phyloP scores from a whole-genome alignment of 1,140 invertebrate genomes.

The Heliconius himera region DNA sequence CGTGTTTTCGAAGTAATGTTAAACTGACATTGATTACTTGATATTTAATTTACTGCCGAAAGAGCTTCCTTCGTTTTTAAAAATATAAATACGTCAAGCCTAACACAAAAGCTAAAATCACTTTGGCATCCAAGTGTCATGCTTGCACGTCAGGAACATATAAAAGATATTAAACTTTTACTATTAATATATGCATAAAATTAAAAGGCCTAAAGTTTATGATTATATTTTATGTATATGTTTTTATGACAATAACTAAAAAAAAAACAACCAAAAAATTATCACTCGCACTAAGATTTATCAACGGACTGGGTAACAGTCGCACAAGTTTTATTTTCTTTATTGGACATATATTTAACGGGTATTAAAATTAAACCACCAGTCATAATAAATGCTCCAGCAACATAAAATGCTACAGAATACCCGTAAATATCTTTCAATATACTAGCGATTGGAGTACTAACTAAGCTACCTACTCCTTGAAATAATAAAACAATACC shows the following conservation, averaged over 20 bases:
- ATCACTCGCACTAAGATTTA: neutral
- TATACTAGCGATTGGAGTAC: conserved; percentile 63
- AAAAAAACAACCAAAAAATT: neutral
- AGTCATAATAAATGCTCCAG: conserved; percentile 59
- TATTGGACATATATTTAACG: conserved; percentile 30
- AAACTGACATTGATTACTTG: too few relatives aligned
- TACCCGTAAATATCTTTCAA: conserved; percentile 62
- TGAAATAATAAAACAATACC: conserved; percentile 71
- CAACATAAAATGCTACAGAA: conserved; percentile 59
- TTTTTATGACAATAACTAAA: neutral
- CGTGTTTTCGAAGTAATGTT: too few relatives aligned
- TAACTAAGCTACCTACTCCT: conserved; percentile 67
- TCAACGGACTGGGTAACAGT: neutral
- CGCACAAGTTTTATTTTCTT: conserved; percentile 22
- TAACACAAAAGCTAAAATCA: too few relatives aligned
- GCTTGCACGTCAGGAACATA: too few relatives aligned
- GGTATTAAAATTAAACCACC: conserved; percentile 58
- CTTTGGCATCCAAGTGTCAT: too few relatives aligned
- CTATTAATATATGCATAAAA: neutral
- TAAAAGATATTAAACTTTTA: neutral
- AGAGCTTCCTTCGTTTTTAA: too few relatives aligned
- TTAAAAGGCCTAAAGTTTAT: neutral
- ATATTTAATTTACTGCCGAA: too few relatives aligned
- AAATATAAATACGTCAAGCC: too few relatives aligned
- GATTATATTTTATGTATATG: neutral